phyloP scores from a whole-genome alignment of 2,113 vertebrate species.

The Cebidichthys violaceus region DNA sequence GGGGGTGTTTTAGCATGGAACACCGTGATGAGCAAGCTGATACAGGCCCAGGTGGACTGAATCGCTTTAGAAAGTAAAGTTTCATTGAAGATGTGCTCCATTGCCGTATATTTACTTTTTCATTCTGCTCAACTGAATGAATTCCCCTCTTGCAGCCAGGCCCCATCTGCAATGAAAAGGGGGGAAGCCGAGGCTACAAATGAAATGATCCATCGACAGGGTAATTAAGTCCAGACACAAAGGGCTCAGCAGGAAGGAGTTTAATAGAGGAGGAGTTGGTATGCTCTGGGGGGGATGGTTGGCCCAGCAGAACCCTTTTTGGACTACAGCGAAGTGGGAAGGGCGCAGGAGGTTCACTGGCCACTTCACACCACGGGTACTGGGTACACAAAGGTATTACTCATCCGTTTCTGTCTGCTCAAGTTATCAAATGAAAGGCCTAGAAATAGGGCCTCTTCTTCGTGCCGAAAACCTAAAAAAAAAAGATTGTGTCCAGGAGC shows the following conservation, averaged over 20 bases:
- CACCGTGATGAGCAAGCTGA: conserved; percentile 13
- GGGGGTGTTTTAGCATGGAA: conserved; percentile 2
- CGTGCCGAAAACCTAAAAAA: neutral
- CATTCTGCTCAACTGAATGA: conserved; percentile 56
- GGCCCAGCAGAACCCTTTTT: conserved; percentile 55
- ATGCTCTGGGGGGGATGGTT: conserved; percentile 58
- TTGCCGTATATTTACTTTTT: conserved; percentile 60
- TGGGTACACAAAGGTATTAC: conserved; percentile 23
- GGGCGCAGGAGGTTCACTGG: conserved; percentile 42
- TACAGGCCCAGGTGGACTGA: conserved; percentile 5
- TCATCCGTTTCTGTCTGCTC: conserved; percentile 36
- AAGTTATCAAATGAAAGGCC: conserved; percentile 12
- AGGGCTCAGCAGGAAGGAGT: conserved; percentile 80
- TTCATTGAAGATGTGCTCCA: conserved; percentile 36
- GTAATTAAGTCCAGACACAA: conserved; percentile 83
- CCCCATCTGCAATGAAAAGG: conserved; percentile 71
- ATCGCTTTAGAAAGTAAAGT: conserved; percentile 44
- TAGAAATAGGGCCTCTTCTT: conserved; percentile 8
- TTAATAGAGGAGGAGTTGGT: conserved; percentile 73
- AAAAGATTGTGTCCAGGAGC: neutral
- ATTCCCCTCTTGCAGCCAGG: conserved; percentile 43
- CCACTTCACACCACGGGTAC: conserved; percentile 37
- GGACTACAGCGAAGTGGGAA: conserved; percentile 45
- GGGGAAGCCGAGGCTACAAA: conserved; percentile 54
- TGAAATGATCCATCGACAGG: conserved; percentile 70